Evolutionary conservation across 1,140 invertebrate species (phyloP), one percentile per base, ranked within the genome.

Genomic region (Drosophila saltans): DNA sequence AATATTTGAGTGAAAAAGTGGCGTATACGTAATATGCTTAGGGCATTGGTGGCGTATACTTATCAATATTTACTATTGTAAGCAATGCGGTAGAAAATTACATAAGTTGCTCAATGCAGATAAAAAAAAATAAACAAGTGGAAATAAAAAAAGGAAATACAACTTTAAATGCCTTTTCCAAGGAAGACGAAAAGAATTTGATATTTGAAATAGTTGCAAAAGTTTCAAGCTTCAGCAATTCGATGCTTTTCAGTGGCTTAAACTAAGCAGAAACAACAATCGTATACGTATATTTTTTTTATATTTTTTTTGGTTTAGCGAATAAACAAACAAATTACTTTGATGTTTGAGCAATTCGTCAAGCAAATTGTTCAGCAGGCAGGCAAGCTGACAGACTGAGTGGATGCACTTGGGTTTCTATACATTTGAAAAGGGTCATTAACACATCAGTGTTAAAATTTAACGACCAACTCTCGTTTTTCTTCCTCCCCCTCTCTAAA

Each of bases 391-490:
- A 2, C 28, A 45, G 58, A 45, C 10, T 52, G 26, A 72, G 69
- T 11, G 45, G 2, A 26, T 75, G 78, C 64, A 75, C 69, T 69
- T 41, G 48, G 56, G 21, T 52, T 28, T 39, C 40, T 41, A 40
- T 16, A 11, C 66, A 2, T 36, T 73, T 68, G 52, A 61, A 43
- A 60, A 69, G 64, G 72, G 75, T 52, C 83, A 88, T 86, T 86
- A 86, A 88, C 82, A 86, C 82, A 86, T 88, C 79, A 77, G 82
- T 82, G 83, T 86, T 86, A 78, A 86, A 86, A 88, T 86, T 86
- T 86, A 82, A 86, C 83, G 82, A 88, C 66, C 75, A 63, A 57
- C 66, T 59, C 45, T 48, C 55, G 36, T 36, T 21, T 16, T n/a
- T n/a, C 41, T 21, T 48, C 45, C 21, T 8, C 41, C 3, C 41